Evolutionary conservation across 2,797 vertebrate species (phyloP).

Genomic region (Pseudocheirus occidentalis): DNA sequence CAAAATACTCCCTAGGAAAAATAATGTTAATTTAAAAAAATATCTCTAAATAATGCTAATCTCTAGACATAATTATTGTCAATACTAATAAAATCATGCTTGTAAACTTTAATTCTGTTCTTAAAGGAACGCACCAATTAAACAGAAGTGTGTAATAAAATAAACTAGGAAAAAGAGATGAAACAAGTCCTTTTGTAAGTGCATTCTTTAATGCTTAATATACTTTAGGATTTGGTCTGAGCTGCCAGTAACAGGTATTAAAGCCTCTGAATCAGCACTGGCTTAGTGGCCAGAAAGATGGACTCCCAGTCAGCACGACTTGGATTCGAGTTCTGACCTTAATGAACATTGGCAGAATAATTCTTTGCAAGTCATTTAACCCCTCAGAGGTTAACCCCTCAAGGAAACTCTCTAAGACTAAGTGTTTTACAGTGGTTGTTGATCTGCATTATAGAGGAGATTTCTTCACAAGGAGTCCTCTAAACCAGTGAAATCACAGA

Average conservation of each 20-base stretch:
- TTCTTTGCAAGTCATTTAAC: not conserved
- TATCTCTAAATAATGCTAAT: conserved; percentile 5
- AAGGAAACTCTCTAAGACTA: not conserved
- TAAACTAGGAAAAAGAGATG: conserved; percentile 53
- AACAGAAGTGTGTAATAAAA: conserved; percentile 44
- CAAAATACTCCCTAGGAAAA: conserved; percentile 39
- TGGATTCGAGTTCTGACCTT: not conserved
- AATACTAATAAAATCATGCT: conserved; percentile 57
- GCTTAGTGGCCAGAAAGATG: not conserved
- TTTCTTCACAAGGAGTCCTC: not conserved
- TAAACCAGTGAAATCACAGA: not conserved
- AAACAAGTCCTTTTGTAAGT: conserved; percentile 52
- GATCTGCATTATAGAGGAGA: not conserved
- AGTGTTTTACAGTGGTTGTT: not conserved
- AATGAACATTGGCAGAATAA: not conserved
- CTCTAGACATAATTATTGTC: conserved; percentile 61
- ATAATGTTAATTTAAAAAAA: conserved; percentile 25
- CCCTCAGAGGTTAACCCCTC: not conserved
- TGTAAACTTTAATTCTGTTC: conserved; percentile 50
- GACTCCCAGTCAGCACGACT: not conserved
- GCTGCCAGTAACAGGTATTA: conserved; percentile 52
- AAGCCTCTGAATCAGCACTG: not conserved
- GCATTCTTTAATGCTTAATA: not conserved
- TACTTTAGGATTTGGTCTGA: conserved; percentile 75
- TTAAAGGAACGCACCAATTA: conserved; percentile 54